Evolutionary conservation across 2,797 vertebrate species (phyloP).

Genomic region (Cryptoprocta ferox): DNA sequence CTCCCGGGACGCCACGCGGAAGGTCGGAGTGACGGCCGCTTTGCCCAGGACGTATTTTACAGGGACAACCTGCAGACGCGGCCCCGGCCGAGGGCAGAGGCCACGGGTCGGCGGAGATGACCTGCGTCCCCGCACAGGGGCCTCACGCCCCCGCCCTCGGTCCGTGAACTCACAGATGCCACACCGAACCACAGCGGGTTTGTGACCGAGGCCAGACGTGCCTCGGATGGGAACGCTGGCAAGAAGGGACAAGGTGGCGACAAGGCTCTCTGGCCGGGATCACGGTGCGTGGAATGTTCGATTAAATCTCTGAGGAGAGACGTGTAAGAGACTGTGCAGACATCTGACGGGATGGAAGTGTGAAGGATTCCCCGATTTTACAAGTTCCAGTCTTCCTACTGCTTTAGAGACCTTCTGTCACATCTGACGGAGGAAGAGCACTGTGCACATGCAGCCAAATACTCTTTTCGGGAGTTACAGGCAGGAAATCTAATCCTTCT

Average conservation of each 20-base stretch:
- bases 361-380: background rate
- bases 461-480: background rate
- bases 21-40: background rate
- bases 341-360: background rate
- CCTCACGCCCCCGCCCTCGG: background rate
- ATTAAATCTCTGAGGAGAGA: background rate
- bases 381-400: background rate
- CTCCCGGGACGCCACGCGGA: fast-evolving
- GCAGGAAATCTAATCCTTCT: background rate
- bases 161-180: background rate
- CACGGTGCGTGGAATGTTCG: background rate
- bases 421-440: background rate
- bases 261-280: background rate
- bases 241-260: background rate
- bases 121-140: background rate
- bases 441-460: background rate
- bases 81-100: background rate
- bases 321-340: background rate
- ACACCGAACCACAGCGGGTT: background rate
- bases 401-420: background rate
- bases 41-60: background rate
- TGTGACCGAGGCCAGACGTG: background rate
- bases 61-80: background rate
- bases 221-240: background rate
- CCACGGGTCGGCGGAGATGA: background rate